Conservation (phyloP, 2,888 invertebrate species). For the Macropis europaea region DNA sequence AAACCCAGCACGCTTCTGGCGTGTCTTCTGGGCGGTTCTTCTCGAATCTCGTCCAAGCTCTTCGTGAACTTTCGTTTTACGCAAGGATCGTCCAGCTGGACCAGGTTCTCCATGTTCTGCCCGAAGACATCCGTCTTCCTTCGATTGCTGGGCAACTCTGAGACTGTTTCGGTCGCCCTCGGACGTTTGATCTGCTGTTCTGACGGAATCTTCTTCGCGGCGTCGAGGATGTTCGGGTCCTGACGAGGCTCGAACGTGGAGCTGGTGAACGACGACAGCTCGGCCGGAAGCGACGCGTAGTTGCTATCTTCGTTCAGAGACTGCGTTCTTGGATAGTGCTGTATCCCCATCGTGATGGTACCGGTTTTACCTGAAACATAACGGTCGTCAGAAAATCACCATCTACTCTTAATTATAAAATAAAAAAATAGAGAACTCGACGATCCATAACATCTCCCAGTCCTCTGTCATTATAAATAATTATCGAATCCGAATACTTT, state of each 20-base stretch:
- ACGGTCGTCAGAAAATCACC: background rate
- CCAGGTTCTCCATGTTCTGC: slow-evolving; percentile 75
- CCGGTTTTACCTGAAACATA: slow-evolving; percentile 67
- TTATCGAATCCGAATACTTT: no score
- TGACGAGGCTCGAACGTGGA: slow-evolving; percentile 72
- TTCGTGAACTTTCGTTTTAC: slow-evolving; percentile 69
- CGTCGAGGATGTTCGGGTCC: slow-evolving; percentile 25
- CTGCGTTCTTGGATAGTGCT: slow-evolving; percentile 71
- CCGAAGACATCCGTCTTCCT: slow-evolving; percentile 77
- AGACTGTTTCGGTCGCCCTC: slow-evolving; percentile 69
- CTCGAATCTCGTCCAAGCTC: slow-evolving; percentile 74
- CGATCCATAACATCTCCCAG: no score
- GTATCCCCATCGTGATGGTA: slow-evolving; percentile 74
- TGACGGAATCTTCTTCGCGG: slow-evolving; percentile 45
- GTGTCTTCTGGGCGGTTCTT: slow-evolving; percentile 68
- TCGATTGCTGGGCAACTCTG: slow-evolving; percentile 61
- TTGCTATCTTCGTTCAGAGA: slow-evolving; percentile 69
- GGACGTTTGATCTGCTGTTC: slow-evolving; percentile 50
- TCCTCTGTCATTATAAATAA: no score
- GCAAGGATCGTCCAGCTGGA: slow-evolving; percentile 75
- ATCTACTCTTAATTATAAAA: no score
- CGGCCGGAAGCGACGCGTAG: slow-evolving; percentile 73
- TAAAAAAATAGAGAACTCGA: no score
- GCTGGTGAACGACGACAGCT: slow-evolving; percentile 71
- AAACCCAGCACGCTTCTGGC: slow-evolving; percentile 65